Percentiles rank a stretch among this genome's conserved stretches.
phyloP scores from a whole-genome alignment of 1,140 invertebrate genomes.

The Plectus sambesii region DNA sequence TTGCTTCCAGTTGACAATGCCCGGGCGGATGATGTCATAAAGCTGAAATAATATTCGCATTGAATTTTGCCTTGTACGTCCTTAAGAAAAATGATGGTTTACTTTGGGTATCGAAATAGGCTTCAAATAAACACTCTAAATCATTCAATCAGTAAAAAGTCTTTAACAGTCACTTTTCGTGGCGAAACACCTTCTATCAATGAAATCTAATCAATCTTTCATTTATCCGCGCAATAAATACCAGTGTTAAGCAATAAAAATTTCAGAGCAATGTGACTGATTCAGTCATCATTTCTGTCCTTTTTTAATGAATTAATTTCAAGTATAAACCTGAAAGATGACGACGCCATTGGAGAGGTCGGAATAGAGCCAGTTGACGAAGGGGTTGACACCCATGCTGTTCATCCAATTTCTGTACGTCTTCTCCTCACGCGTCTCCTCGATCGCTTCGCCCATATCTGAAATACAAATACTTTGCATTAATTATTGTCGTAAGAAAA shows the following conservation, averaged over 20 bases:
- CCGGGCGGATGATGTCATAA: slow-evolving; percentile 86
- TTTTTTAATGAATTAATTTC: neutral
- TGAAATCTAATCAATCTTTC: neutral
- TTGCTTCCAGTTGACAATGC: slow-evolving; percentile 79
- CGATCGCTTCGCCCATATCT: slow-evolving; percentile 38
- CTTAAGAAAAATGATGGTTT: too few species aligned
- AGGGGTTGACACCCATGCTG: slow-evolving; percentile 83
- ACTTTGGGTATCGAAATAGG: too few species aligned
- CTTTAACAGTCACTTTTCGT: too few species aligned
- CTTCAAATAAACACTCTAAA: too few species aligned
- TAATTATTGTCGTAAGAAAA: slow-evolving; percentile 45
- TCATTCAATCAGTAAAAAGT: too few species aligned
- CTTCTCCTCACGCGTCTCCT: slow-evolving; percentile 78
- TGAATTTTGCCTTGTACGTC: too few species aligned
- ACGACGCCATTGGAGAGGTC: slow-evolving; percentile 85
- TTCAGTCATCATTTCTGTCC: neutral
- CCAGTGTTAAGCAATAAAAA: neutral
- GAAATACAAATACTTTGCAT: slow-evolving; percentile 46
- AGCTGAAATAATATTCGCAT: slow-evolving; percentile 54
- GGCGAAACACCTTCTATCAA: neutral
- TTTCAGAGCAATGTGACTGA: neutral
- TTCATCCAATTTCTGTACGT: slow-evolving; percentile 95
- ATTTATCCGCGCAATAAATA: neutral
- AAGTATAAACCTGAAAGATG: slow-evolving; percentile 61
- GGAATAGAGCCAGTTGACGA: slow-evolving; percentile 88